Evolutionary conservation across 2,888 invertebrate genomes (phyloP).

Genomic region (Seira musarum): DNA sequence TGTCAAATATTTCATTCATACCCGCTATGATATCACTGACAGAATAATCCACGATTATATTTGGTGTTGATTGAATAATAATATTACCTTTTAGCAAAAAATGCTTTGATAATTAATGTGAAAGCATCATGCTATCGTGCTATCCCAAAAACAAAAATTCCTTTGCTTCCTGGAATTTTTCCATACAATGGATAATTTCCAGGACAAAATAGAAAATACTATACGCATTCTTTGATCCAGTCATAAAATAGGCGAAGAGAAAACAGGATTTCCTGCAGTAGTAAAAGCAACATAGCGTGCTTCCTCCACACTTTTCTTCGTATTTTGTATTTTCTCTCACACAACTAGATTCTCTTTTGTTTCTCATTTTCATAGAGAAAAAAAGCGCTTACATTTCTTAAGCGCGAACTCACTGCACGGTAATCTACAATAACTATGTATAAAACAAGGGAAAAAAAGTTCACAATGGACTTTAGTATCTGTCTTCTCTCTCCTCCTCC

Average conservation of each 20-base stretch:
- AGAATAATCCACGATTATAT: too few relatives aligned
- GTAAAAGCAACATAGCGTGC: not conserved
- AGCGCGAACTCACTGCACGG: not conserved
- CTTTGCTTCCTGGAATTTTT: too few relatives aligned
- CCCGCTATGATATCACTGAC: too few relatives aligned
- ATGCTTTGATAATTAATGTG: too few relatives aligned
- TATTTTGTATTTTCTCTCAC: not conserved
- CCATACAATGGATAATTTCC: too few relatives aligned
- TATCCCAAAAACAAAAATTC: too few relatives aligned
- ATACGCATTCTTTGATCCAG: not conserved
- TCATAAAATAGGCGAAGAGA: conserved; percentile 27
- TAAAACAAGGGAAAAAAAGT: not conserved
- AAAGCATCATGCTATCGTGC: too few relatives aligned
- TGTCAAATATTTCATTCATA: too few relatives aligned
- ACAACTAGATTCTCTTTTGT: not conserved
- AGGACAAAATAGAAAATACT: too few relatives aligned
- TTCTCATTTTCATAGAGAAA: not conserved
- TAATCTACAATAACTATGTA: not conserved
- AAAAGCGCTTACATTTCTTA: not conserved
- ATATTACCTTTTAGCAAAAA: too few relatives aligned
- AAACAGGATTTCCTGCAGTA: conserved; percentile 50
- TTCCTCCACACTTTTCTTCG: conserved; percentile 1
- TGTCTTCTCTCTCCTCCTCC: conserved; percentile 2
- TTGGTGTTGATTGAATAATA: too few relatives aligned
- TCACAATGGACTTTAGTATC: not conserved